phyloP scores from a whole-genome alignment of 2,888 invertebrate genomes.

The Pseudococcus jackbeardsleyi region DNA sequence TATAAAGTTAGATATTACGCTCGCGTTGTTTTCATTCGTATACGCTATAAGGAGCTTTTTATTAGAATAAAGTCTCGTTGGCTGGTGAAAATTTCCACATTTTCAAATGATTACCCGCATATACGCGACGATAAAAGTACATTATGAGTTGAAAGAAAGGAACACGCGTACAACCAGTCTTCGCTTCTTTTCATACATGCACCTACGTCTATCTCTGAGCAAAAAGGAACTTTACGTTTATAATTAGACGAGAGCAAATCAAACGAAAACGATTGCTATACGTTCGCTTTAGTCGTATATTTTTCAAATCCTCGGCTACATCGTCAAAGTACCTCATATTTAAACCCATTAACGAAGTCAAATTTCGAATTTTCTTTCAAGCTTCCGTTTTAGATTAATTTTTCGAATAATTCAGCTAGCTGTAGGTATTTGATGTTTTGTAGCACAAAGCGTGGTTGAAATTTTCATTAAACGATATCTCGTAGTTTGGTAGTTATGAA shows the following conservation, averaged over 20 bases:
- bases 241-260: constrained; percentile 2
- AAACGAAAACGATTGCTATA: not conserved
- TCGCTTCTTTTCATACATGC: not conserved
- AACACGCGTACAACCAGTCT: not conserved
- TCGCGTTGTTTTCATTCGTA: constrained; percentile 9
- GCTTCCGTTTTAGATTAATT: not conserved
- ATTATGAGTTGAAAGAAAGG: not conserved
- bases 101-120: constrained; percentile 38
- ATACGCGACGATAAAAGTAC: not conserved
- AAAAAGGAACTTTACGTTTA: not conserved
- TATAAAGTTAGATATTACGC: constrained; percentile 27
- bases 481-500: not conserved
- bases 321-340: not conserved
- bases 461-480: not conserved
- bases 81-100: constrained; percentile 25
- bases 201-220: not conserved
- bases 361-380: not conserved
- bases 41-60: constrained; percentile 6
- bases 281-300: not conserved
- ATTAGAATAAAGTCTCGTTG: constrained; percentile 7
- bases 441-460: not conserved
- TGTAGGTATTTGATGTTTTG: not conserved
- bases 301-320: not conserved
- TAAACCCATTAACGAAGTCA: not conserved
- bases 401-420: not conserved